A percentile compares a stretch with the other conserved stretches of the same genome.
Evolutionary conservation across 2,113 vertebrate species (phyloP).

Genomic region (Mirounga angustirostris): DNA sequence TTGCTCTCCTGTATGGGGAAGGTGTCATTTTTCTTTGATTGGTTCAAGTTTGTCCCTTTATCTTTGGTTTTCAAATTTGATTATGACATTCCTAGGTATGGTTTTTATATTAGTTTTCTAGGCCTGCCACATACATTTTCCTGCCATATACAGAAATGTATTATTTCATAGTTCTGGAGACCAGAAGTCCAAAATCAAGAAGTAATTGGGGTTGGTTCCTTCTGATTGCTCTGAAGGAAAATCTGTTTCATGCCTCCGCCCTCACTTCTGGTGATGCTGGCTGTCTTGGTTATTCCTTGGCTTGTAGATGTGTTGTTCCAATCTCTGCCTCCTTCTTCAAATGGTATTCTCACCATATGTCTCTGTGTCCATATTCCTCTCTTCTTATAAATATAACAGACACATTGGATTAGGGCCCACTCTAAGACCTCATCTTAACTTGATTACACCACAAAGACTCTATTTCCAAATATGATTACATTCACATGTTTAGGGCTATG

Average conservation of each 20-base stretch:
- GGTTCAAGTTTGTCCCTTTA: neutral
- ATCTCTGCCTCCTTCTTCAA: neutral
- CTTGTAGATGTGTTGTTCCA: neutral
- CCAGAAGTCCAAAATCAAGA: neutral
- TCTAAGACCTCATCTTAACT: neutral
- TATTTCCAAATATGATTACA: neutral
- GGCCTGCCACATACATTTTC: neutral
- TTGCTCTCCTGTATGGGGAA: neutral
- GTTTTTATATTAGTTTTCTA: neutral
- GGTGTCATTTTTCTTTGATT: neutral
- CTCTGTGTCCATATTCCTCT: neutral
- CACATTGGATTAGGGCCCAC: neutral
- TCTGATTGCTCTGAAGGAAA: neutral
- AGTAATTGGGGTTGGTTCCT: neutral
- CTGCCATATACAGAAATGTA: neutral
- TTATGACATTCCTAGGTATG: neutral
- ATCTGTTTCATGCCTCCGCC: neutral
- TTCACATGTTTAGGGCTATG: neutral
- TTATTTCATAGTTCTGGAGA: neutral
- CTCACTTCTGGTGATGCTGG: neutral
- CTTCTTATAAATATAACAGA: neutral
- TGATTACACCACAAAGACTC: neutral
- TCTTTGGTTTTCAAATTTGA: neutral
- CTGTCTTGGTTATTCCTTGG: neutral
- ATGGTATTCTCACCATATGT: neutral